Evolutionary conservation across 1,140 invertebrate genomes (phyloP).

Genomic region (Tetraneura akinire): DNA sequence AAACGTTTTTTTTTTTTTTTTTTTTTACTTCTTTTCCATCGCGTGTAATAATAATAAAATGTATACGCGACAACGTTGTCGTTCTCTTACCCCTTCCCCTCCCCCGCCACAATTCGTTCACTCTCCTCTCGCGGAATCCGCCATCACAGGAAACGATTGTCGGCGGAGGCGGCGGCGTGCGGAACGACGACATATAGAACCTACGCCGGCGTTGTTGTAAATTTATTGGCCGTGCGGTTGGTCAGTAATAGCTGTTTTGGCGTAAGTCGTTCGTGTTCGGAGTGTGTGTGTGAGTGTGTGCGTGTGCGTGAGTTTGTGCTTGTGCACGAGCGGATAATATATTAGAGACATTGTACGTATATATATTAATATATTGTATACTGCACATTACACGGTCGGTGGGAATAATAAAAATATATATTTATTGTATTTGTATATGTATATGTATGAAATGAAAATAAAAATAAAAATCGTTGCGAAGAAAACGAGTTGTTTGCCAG

Average conservation of each 20-base stretch:
- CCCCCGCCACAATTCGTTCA: not conserved
- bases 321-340: not conserved
- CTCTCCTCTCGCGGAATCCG: not conserved
- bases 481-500: slow-evolving; percentile 29
- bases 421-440: too few species aligned
- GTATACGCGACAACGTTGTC: not conserved
- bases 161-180: not conserved
- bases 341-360: not conserved
- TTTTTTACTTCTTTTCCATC: not conserved
- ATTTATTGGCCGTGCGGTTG: slow-evolving; percentile 42
- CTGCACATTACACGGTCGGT: not conserved
- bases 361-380: not conserved
- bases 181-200: not conserved
- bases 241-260: slow-evolving; percentile 48
- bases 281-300: not conserved
- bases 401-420: slow-evolving; percentile 19
- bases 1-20: not conserved
- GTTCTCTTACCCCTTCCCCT: not conserved
- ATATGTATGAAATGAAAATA: not conserved
- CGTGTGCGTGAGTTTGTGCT: not conserved
- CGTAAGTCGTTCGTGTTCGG: not conserved
- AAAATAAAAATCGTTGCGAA: slow-evolving; percentile 5
- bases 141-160: not conserved
- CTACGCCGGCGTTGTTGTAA: not conserved
- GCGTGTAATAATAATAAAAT: too few species aligned